Percentiles rank a stretch among this genome's conserved stretches.
Evolutionary conservation across 1,140 invertebrate species (phyloP).

Genomic region (Patella vulgata): DNA sequence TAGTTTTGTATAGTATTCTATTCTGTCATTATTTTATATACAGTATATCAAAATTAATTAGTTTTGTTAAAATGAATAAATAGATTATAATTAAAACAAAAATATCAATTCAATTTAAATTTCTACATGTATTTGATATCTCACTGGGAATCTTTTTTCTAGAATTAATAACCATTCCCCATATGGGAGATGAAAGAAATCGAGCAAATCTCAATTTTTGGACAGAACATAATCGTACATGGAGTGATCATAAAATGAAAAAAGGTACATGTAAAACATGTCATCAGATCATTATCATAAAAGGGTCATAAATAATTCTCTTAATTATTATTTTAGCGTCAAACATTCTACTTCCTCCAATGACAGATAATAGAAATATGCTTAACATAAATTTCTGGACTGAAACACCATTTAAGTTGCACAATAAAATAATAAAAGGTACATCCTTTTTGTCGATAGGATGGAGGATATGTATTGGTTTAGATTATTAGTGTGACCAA

Average conservation of each 20-base stretch:
- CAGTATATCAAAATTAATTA: too few relatives aligned
- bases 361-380: conserved; percentile 51
- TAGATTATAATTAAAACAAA: not conserved
- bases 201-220: conserved; percentile 22
- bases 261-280: conserved; percentile 6
- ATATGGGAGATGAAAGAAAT: conserved; percentile 19
- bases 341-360: conserved; percentile 22
- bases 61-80: too few relatives aligned
- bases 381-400: conserved; percentile 59
- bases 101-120: conserved; percentile 5
- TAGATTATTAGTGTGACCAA: too few relatives aligned
- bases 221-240: conserved; percentile 13
- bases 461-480: too few relatives aligned
- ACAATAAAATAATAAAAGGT: too few relatives aligned
- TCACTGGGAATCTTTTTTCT: not conserved
- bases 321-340: too few relatives aligned
- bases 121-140: not conserved
- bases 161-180: conserved; percentile 14
- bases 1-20: not conserved
- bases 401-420: conserved; percentile 25
- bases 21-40: too few relatives aligned
- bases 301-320: not conserved
- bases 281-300: not conserved
- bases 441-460: too few relatives aligned
- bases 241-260: conserved; percentile 8